These are phyloP conservation scores for Isaurus tuberculatus DNA, from an alignment of 92 coral and sea anemone species.

Conservation along the genomic window DNA sequence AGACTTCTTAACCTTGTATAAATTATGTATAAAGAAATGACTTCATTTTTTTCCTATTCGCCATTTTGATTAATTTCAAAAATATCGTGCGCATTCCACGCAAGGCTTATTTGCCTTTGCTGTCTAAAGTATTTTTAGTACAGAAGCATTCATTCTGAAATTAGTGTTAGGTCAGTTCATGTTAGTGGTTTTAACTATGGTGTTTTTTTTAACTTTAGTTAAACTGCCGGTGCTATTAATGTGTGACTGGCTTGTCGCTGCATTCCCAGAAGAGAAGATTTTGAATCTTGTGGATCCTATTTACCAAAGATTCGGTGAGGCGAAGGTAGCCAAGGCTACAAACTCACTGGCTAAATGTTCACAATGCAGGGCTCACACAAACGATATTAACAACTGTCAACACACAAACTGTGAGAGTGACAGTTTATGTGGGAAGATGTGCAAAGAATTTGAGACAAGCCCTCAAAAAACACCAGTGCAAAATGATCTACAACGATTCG, in stretches of 20 bases:
- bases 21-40: too few relatives aligned
- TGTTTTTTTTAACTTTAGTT: constrained; percentile 21
- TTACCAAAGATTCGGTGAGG: constrained; percentile 28
- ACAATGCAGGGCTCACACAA: not conserved
- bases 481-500: not conserved
- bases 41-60: too few relatives aligned
- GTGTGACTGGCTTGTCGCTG: constrained; percentile 57
- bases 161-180: not conserved
- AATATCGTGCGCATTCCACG: too few relatives aligned
- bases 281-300: constrained; percentile 20
- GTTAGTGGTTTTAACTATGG: not conserved
- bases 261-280: constrained; percentile 30
- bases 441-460: not conserved
- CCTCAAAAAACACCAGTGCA: not conserved
- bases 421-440: not conserved
- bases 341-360: constrained; percentile 12
- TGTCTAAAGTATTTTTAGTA: too few relatives aligned
- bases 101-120: too few relatives aligned
- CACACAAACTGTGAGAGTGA: not conserved
- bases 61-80: too few relatives aligned
- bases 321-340: constrained; percentile 8
- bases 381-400: not conserved
- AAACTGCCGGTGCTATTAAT: constrained; percentile 44
- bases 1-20: too few relatives aligned
- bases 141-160: too few relatives aligned